These are phyloP conservation scores for Nasalis larvatus DNA, from an alignment of 2,113 vertebrate species.

Conservation along the genomic window DNA sequence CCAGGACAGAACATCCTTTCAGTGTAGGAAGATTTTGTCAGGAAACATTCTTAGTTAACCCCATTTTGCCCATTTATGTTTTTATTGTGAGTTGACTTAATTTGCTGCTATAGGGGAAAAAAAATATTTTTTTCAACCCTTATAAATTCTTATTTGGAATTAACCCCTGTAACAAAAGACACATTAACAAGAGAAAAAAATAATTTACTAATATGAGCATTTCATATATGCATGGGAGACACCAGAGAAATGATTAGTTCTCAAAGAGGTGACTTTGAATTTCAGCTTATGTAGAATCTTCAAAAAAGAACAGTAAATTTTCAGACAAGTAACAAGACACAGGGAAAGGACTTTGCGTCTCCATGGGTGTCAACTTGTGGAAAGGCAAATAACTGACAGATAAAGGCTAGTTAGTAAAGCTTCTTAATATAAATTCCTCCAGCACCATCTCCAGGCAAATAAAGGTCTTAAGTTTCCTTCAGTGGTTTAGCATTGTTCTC, in stretches of 20 bases:
- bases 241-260: not conserved
- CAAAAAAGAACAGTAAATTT: not conserved
- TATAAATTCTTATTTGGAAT: not conserved
- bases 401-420: not conserved
- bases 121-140: not conserved
- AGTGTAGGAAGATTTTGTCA: not conserved
- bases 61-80: not conserved
- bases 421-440: not conserved
- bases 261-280: not conserved
- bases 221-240: not conserved
- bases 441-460: not conserved
- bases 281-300: not conserved
- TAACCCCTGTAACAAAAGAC: not conserved
- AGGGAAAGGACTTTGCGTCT: not conserved
- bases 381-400: not conserved
- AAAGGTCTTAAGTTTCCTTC: not conserved
- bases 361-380: no score
- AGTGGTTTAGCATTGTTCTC: not conserved
- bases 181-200: not conserved
- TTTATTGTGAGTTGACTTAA: not conserved
- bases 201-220: not conserved
- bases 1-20: slow-evolving; percentile 46
- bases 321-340: not conserved
- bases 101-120: not conserved
- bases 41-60: slow-evolving; percentile 22